Evolutionary conservation across 2,888 invertebrate genomes (phyloP).

Genomic region (Drosophila conformis): DNA sequence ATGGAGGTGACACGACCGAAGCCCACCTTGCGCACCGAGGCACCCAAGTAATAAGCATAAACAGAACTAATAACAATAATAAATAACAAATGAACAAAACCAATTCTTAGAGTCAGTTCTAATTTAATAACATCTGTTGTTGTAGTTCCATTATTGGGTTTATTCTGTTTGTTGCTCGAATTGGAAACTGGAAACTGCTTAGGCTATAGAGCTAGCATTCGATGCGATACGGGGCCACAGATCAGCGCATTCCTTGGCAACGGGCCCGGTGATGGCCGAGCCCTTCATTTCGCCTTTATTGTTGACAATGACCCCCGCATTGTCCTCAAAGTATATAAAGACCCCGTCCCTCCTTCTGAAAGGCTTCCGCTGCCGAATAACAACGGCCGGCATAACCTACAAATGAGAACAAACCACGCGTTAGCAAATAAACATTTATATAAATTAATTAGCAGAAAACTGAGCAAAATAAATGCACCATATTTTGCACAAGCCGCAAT

Average conservation of each 20-base stretch:
- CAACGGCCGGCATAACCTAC: conserved; percentile 99
- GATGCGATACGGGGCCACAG: conserved; percentile 99
- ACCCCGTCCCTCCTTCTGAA: conserved; percentile 99
- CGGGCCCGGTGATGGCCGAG: conserved; percentile 99
- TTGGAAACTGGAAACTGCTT: conserved; percentile 78
- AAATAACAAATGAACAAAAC: conserved; percentile 32
- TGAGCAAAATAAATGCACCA: not conserved
- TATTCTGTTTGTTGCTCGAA: conserved; percentile 45
- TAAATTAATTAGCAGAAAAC: not conserved
- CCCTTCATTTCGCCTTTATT: conserved; percentile 99
- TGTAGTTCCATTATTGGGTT: conserved; percentile 70
- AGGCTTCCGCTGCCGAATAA: conserved; percentile 98
- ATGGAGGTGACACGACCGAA: conserved; percentile 95
- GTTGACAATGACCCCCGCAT: conserved; percentile 99
- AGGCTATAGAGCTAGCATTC: conserved; percentile 99
- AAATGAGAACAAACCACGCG: conserved; percentile 53
- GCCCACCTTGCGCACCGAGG: conserved; percentile 84
- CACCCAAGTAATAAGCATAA: conserved; percentile 63
- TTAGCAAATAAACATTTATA: conserved; percentile 23
- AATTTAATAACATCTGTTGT: conserved; percentile 69
- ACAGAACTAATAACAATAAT: conserved; percentile 35
- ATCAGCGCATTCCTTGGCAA: conserved; percentile 99
- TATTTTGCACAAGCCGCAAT: not conserved
- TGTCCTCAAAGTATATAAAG: conserved; percentile 99
- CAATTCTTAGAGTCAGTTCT: conserved; percentile 56